These are phyloP conservation scores for Vulpes vulpes DNA, from an alignment of 2,113 vertebrate species.

Conservation along the genomic window DNA sequence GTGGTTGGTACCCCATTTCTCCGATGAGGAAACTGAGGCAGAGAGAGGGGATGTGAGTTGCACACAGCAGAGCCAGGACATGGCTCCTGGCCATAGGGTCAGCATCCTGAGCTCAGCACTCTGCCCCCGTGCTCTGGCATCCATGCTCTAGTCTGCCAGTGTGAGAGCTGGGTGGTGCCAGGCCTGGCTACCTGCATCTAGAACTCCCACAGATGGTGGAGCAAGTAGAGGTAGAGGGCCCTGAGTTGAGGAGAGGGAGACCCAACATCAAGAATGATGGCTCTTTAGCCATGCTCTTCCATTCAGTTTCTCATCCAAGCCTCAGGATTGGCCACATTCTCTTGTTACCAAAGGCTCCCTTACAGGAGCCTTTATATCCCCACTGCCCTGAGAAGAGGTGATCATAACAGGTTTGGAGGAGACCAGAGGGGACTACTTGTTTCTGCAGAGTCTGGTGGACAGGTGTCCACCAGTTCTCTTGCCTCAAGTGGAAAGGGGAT, in stretches of 20 bases:
- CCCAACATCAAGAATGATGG: no score
- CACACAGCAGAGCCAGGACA: neutral
- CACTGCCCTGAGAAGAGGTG: neutral
- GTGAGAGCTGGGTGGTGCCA: neutral
- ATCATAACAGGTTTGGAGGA: neutral
- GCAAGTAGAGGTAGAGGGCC: no score
- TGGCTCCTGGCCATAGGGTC: neutral
- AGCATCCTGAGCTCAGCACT: neutral
- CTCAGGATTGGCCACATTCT: neutral
- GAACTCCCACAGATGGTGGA: neutral
- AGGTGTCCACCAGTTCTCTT: neutral
- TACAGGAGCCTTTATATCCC: neutral
- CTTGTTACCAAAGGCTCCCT: neutral
- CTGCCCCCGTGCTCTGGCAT: fast-evolving
- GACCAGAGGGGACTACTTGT: neutral
- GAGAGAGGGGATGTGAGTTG: neutral
- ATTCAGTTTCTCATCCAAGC: no score
- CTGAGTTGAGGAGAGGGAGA: neutral
- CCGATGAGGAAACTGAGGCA: neutral
- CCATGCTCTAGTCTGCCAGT: neutral
- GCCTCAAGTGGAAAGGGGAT: neutral
- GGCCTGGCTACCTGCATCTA: neutral
- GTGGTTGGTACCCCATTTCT: neutral
- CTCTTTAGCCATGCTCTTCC: neutral
- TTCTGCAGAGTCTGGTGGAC: neutral